Evolutionary conservation across 2,888 invertebrate species (phyloP).

Genomic region (Leptothorax acervorum): DNA sequence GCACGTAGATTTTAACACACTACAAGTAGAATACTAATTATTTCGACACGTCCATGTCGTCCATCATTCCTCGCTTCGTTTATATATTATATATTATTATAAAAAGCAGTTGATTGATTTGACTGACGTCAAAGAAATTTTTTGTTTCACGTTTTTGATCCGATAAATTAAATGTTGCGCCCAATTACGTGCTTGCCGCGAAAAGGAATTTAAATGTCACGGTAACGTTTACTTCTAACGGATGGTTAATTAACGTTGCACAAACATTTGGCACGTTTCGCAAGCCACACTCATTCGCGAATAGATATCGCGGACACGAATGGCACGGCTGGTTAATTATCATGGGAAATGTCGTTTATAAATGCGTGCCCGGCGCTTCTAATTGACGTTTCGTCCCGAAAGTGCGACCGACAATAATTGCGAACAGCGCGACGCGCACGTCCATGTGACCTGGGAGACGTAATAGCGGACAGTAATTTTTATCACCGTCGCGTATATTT

Average conservation of each 20-base stretch:
- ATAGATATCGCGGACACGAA: constrained; percentile 27
- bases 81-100: not conserved
- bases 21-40: not conserved
- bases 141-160: not conserved
- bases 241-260: constrained; percentile 39
- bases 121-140: not conserved
- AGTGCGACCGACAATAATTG: not conserved
- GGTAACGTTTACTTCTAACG: not conserved
- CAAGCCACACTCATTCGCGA: not conserved
- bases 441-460: not conserved
- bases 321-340: constrained; percentile 26
- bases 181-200: constrained; percentile 19
- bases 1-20: not conserved
- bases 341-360: constrained; percentile 1
- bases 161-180: constrained; percentile 7
- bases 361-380: not conserved
- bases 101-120: constrained; percentile 11
- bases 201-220: constrained; percentile 23
- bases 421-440: not conserved
- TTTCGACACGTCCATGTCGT: not conserved
- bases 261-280: constrained; percentile 45
- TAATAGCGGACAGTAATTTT: constrained; percentile 20
- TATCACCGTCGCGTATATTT: not conserved
- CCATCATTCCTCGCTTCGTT: not conserved
- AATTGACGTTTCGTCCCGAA: constrained; percentile 39